Conservation (phyloP, 2,113 vertebrate genomes). For the Scophthalmus maximus region DNA sequence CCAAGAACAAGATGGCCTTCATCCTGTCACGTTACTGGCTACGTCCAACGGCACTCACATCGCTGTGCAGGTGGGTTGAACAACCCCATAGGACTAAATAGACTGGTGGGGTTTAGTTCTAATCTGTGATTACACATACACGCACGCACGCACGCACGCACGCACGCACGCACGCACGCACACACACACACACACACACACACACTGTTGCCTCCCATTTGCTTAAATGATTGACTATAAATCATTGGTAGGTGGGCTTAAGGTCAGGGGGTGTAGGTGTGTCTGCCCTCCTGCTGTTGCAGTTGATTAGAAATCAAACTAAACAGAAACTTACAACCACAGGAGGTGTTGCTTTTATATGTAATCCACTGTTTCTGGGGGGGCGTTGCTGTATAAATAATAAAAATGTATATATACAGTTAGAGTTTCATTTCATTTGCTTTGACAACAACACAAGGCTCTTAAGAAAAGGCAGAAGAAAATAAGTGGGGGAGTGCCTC, state of each 20-base stretch:
- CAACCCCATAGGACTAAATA: neutral
- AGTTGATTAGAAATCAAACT: conserved; percentile 5
- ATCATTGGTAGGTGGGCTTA: conserved; percentile 13
- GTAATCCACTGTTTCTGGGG: neutral
- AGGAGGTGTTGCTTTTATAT: neutral
- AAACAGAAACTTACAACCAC: neutral
- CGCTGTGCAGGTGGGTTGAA: conserved; percentile 91
- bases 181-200: conserved; percentile 12
- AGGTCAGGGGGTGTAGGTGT: conserved; percentile 3
- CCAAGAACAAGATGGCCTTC: conserved; percentile 90
- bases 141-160: conserved; percentile 28
- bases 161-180: conserved; percentile 21
- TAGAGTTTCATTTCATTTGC: neutral
- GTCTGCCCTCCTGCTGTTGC: conserved; percentile 8
- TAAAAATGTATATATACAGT: neutral
- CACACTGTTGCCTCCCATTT: conserved; percentile 35
- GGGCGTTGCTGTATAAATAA: neutral
- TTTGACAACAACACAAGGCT: neutral
- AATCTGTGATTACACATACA: neutral
- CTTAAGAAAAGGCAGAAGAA: neutral
- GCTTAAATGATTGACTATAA: conserved; percentile 4
- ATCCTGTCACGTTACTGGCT: conserved; percentile 94
- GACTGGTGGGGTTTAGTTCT: neutral
- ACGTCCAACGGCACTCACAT: conserved; percentile 99
- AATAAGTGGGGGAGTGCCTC: neutral